phyloP scores from a whole-genome alignment of 2,113 vertebrate genomes.

The Syrrhaptes paradoxus region DNA sequence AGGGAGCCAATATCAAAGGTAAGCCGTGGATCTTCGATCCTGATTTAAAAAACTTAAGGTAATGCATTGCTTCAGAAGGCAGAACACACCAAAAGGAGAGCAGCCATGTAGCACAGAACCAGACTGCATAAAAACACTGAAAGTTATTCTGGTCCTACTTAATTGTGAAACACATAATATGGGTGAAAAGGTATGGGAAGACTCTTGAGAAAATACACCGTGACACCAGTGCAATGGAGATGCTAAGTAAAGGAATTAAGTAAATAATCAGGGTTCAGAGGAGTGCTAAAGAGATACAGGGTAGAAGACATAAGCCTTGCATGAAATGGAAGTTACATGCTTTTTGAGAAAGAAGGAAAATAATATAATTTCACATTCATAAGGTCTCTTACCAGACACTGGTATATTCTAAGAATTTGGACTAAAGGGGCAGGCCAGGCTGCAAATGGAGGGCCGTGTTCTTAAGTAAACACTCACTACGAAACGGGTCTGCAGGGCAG shows the following conservation, averaged over 20 bases:
- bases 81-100: background rate
- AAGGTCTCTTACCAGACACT: background rate
- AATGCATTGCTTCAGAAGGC: background rate
- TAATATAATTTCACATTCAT: background rate
- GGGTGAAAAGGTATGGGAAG: background rate
- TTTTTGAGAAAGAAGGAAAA: background rate
- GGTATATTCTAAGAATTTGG: background rate
- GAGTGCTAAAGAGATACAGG: background rate
- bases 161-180: background rate
- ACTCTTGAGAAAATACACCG: background rate
- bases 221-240: background rate
- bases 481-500: background rate
- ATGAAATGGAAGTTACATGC: background rate
- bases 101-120: background rate
- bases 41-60: background rate
- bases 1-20: background rate
- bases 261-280: background rate
- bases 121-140: background rate
- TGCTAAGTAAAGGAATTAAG: background rate
- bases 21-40: background rate
- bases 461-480: background rate
- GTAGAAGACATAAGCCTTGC: background rate
- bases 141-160: background rate
- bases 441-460: background rate
- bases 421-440: background rate